Evolutionary conservation across 2,113 vertebrate species (phyloP).

Genomic region (Engraulis encrasicolus): DNA sequence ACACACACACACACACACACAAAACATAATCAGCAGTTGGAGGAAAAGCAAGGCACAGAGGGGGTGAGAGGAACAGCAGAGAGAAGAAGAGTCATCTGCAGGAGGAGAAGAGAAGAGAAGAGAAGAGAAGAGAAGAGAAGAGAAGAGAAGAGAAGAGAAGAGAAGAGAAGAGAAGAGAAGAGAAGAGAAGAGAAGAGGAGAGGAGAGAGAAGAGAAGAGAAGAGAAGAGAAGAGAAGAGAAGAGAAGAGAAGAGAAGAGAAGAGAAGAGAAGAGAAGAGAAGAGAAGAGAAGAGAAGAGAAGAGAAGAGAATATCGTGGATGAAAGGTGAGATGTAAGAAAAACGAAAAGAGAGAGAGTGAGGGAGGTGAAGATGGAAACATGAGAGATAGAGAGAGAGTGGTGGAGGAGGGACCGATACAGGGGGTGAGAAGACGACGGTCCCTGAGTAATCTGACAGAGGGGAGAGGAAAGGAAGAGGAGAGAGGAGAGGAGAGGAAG

Average conservation of each 20-base stretch:
- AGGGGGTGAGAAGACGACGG: slow-evolving; percentile 52
- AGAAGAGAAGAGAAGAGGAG: neutral
- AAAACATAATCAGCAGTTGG: no score
- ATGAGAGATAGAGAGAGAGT: neutral
- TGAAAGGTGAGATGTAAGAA: no score
- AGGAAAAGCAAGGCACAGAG: slow-evolving; percentile 37
- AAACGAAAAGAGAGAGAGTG: no score
- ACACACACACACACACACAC: neutral
- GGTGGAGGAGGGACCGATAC: slow-evolving; percentile 48
- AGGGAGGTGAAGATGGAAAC: no score
- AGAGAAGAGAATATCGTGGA: no score
- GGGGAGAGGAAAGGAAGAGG: neutral
- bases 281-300: no score
- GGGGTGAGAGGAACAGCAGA: slow-evolving; percentile 41
- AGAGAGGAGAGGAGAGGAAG: neutral
- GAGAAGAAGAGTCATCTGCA: neutral
- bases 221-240: no score
- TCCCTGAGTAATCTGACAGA: no score
- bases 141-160: neutral
- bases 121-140: slow-evolving; percentile 46
- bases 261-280: neutral
- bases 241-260: neutral
- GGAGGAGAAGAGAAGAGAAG: neutral
- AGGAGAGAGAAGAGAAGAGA: neutral
- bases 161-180: neutral